Evolutionary conservation across 2,888 invertebrate species (phyloP).

Genomic region (Cryptus armator): DNA sequence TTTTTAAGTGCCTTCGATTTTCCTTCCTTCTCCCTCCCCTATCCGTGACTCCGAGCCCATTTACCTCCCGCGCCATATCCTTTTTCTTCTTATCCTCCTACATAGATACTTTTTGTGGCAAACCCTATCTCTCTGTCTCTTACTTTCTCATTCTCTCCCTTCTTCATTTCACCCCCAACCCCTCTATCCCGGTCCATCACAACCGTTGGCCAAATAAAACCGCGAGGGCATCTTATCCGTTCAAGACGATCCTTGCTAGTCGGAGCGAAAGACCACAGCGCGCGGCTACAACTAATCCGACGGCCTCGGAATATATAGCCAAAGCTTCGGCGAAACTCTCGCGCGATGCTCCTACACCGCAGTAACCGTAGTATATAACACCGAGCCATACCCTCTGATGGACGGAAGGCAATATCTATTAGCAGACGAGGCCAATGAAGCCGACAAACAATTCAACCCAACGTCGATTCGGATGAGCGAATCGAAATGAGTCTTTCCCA

Average conservation of each 20-base stretch:
- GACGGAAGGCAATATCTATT: slow-evolving; percentile 80
- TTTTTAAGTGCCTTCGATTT: slow-evolving; percentile 76
- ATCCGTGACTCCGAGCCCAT: slow-evolving; percentile 28
- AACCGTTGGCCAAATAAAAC: slow-evolving; percentile 61
- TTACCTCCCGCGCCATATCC: slow-evolving; percentile 40
- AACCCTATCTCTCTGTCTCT: slow-evolving; percentile 4
- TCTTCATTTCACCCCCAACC: slow-evolving; percentile 1
- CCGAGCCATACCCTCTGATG: slow-evolving; percentile 62
- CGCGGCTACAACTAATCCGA: slow-evolving; percentile 51
- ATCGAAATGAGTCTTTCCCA: slow-evolving; percentile 16
- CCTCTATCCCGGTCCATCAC: background rate
- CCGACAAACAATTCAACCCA: slow-evolving; percentile 76
- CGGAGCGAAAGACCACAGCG: slow-evolving; percentile 34
- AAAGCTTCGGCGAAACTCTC: background rate
- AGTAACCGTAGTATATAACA: background rate
- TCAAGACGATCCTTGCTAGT: slow-evolving; percentile 17
- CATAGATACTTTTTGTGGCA: slow-evolving; percentile 38
- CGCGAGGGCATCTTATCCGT: slow-evolving; percentile 48
- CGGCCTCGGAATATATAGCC: slow-evolving; percentile 5
- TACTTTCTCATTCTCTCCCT: slow-evolving; percentile 12
- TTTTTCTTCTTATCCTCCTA: slow-evolving; percentile 38
- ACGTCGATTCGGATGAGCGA: slow-evolving; percentile 48
- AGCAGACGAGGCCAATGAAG: slow-evolving; percentile 72
- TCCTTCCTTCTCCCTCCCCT: slow-evolving; percentile 55
- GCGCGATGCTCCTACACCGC: background rate